phyloP scores from a whole-genome alignment of 2,113 vertebrate species.

The Anthoscopus minutus region DNA sequence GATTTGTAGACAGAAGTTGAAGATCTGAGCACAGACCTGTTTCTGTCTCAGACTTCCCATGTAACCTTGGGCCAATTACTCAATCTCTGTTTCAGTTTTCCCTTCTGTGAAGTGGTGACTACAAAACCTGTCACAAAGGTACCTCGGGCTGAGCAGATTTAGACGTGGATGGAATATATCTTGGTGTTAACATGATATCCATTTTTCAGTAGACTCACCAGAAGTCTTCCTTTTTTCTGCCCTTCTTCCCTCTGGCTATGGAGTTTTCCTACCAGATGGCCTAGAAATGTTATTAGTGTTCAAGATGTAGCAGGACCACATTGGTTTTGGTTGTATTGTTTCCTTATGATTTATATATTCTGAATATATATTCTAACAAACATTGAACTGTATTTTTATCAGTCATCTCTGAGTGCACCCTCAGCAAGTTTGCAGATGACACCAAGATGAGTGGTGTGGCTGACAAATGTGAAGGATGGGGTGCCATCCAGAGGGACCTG shows the following conservation, averaged over 20 bases:
- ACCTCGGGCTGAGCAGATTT: background rate
- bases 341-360: background rate
- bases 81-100: background rate
- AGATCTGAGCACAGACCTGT: background rate
- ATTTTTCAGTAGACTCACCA: background rate
- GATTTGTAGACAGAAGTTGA: background rate
- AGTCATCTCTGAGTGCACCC: background rate
- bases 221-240: background rate
- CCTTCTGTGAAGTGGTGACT: background rate
- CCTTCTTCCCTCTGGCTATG: background rate
- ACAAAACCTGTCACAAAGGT: background rate
- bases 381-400: background rate
- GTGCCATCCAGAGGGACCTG: background rate
- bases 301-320: fast-evolving
- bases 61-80: background rate
- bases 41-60: background rate
- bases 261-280: background rate
- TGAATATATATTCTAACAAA: background rate
- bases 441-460: background rate
- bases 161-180: background rate
- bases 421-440: background rate
- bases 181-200: background rate
- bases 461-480: background rate
- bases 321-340: background rate
- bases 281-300: background rate